Conservation (phyloP, 2,888 invertebrate genomes). For the Osmoderma eremita region DNA sequence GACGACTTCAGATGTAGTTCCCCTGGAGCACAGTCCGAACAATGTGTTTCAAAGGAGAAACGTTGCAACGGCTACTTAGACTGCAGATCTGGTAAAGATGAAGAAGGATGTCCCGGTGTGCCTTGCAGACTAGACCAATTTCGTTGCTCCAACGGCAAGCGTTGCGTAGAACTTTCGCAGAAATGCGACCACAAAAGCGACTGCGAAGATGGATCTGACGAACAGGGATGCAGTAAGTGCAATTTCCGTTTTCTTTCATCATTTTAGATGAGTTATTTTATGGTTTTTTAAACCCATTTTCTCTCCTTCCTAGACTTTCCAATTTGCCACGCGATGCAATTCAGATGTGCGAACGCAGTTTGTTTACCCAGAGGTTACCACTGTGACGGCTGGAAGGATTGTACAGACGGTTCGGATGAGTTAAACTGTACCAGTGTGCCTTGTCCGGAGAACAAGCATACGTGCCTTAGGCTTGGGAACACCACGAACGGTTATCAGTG, state of each 20-base stretch:
- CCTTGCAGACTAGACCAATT: conserved; percentile 87
- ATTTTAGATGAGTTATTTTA: too few species aligned
- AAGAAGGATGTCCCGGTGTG: conserved; percentile 76
- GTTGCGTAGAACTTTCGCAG: conserved; percentile 80
- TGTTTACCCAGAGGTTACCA: conserved; percentile 91
- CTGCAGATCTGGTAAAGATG: conserved; percentile 86
- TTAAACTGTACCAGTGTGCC: conserved; percentile 86
- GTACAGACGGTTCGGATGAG: conserved; percentile 91
- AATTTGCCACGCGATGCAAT: conserved; percentile 88
- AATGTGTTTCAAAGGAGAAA: conserved; percentile 88
- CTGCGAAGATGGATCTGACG: conserved; percentile 91
- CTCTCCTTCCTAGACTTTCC: conserved; percentile 77
- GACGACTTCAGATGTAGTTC: conserved; percentile 90
- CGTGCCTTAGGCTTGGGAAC: conserved; percentile 81
- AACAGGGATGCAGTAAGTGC: conserved; percentile 85
- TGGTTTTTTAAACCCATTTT: too few species aligned
- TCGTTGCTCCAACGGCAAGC: conserved; percentile 81
- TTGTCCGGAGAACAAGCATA: conserved; percentile 90
- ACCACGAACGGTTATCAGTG: conserved; percentile 80
- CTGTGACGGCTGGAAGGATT: conserved; percentile 90
- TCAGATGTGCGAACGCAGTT: conserved; percentile 90
- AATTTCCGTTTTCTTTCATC: too few species aligned
- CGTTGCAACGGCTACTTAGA: conserved; percentile 91
- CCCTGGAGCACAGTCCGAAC: conserved; percentile 71
- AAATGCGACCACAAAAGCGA: conserved; percentile 92